A percentile compares a stretch with the other conserved stretches of the same genome.
Evolutionary conservation across 2,888 invertebrate genomes (phyloP).

Genomic region (Lasioglossum calceatum): DNA sequence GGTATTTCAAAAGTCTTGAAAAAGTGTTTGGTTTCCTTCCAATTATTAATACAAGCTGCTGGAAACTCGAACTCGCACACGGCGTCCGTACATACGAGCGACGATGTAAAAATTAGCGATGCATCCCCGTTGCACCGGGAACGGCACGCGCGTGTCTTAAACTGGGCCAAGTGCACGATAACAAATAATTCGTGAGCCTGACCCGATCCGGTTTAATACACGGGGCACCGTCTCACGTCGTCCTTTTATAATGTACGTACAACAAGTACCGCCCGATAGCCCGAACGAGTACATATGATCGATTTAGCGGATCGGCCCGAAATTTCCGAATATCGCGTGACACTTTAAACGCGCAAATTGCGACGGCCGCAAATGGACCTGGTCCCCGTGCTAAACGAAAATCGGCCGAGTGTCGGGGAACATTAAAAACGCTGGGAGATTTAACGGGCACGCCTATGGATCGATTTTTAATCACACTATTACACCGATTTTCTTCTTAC

Average conservation of each 20-base stretch:
- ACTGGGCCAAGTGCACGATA: conserved; percentile 76
- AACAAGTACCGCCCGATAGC: not conserved
- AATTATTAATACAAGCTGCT: conserved; percentile 1
- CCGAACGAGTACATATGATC: not conserved
- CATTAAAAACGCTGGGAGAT: not conserved
- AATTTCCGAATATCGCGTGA: conserved; percentile 11
- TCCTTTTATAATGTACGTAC: not conserved
- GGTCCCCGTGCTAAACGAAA: not conserved
- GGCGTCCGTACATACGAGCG: conserved; percentile 19
- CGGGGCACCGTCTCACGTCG: not conserved
- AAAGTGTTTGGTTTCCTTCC: not conserved
- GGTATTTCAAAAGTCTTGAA: not conserved
- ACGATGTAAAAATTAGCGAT: conserved; percentile 52
- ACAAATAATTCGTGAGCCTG: conserved; percentile 74
- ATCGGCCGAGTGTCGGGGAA: not conserved
- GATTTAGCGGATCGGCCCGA: not conserved
- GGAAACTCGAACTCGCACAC: not conserved
- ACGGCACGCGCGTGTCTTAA: conserved; percentile 44
- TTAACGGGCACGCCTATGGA: not conserved
- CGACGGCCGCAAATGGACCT: not conserved
- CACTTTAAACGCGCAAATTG: conserved; percentile 2
- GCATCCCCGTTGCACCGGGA: conserved; percentile 32
- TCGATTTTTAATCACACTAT: not conserved
- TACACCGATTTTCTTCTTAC: not conserved
- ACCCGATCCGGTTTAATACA: conserved; percentile 63